Base-by-base conservation (phyloP, 2,797 vertebrate species). In the Syndactyla subalaris region DNA sequence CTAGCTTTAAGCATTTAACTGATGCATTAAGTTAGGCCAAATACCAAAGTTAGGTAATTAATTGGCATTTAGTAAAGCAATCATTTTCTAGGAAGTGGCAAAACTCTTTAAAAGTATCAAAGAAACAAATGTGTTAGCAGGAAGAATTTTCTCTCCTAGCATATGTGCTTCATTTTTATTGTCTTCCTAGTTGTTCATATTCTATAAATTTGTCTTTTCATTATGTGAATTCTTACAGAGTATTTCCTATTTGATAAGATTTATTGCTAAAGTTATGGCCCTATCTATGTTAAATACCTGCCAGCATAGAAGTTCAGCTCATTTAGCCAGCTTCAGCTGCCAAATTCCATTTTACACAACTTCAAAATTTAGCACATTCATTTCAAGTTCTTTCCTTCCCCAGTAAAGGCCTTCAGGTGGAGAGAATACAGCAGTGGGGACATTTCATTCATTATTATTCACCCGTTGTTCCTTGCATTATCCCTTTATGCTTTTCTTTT, bases 391-490 rank as follows among this genome's bases (percentile, higher is more conserved):
- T 75, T 94, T 62, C 29, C 48, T 3, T 92, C n/a, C 26, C 30
- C 12, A 52, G 45, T 39, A 74, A 74, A 80, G 57, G 45, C 55
- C 79, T 87, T 93, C 18, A 86, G 74, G 67, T 66, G 36, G 84
- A 62, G 43, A 65, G 39, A 92, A 57, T 62, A 83, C 21, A 77
- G 32, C 48, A 51, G 27, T 88, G 68, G 88, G 92, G 85, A 74
- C 92, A 59, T 88, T 94, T 96, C 71, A 91, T 83, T 97, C 17
- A 46, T 84, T 92, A 76, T 74, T 89, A 76, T 88, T 63, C 82
- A 52, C n/a, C 54, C 51, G 72, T 46, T 93, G 26, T 86, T 94
- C 61, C 88, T 85, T 75, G 9, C 3, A 2, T 88, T 92, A 59
- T 82, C 52, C 77, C 65, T 92, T 55, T 73, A 61, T 82, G 32